A percentile compares a stretch with the other conserved stretches of the same genome.
Conservation (phyloP, 2,888 invertebrate genomes). For the Chymomyza amoena region DNA sequence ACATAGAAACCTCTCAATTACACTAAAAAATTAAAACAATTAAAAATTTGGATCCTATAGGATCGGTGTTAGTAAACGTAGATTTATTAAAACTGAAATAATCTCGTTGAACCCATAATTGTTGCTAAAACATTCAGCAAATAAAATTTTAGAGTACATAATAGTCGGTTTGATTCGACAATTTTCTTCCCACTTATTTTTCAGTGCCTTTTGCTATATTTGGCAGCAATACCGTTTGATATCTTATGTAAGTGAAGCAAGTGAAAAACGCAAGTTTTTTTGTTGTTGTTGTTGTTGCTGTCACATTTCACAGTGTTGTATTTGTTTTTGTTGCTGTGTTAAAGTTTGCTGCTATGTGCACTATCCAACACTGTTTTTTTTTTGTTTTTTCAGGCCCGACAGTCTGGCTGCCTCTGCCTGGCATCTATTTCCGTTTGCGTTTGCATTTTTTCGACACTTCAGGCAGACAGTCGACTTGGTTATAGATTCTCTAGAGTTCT, state of each 20-base stretch:
- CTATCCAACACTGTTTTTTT: too few species aligned
- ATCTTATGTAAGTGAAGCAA: constrained; percentile 63
- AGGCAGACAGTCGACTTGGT: constrained; percentile 15
- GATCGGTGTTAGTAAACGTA: too few species aligned
- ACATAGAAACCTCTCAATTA: too few species aligned
- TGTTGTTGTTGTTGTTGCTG: constrained; percentile 1
- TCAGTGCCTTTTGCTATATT: constrained; percentile 44
- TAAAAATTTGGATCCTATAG: too few species aligned
- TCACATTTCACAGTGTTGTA: constrained; percentile 6
- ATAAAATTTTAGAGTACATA: too few species aligned
- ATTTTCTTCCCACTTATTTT: neutral
- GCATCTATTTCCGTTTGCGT: constrained; percentile 55
- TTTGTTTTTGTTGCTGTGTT: constrained; percentile 1
- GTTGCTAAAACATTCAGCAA: too few species aligned
- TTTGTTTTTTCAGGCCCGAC: neutral
- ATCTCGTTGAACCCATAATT: too few species aligned
- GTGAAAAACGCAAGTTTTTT: constrained; percentile 27
- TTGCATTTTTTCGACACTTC: constrained; percentile 44
- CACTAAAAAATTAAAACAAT: too few species aligned
- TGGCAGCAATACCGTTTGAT: constrained; percentile 50
- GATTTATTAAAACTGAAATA: too few species aligned
- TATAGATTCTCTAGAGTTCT: constrained; percentile 12
- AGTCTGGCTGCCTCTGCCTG: constrained; percentile 21
- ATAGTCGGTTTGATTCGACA: too few species aligned
- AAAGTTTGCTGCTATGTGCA: neutral